Base-by-base conservation (phyloP, 2,888 invertebrate genomes). In the Drosophila merina region DNA sequence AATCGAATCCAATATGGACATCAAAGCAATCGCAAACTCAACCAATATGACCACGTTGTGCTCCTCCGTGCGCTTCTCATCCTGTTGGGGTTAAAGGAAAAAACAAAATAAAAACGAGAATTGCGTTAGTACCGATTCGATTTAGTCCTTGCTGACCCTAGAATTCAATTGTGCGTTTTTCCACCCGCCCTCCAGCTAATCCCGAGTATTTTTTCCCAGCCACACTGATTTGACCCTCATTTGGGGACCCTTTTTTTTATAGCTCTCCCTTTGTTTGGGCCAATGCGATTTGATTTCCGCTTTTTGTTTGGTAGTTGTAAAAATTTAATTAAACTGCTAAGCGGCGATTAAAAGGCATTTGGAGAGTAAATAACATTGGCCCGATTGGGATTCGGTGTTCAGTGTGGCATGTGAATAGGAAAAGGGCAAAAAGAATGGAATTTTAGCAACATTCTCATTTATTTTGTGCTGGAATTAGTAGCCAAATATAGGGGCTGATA, bases 21-120 rank as follows among this genome's bases (percentile, higher is more conserved):
- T 98, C 88, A 99, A 93, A 33, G 97, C 96, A 60, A 98, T 94
- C 2, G 98, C 98, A 90, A 98, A 99, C 90, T 99, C 98, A n/a
- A 98, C 97, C 84, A 99, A 93, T 8, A 97, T 95, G 12, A 96
- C 94, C 2, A 98, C 96, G 74, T 97, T 97, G 86, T 97, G 96
- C 88, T 97, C 96, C 86, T 96, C 96, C 85, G 96, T 96, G 72
- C 95, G 94, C 60, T 93, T 94, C 26, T 94, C 94, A 81, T 96
- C 95, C 95, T 96, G 90, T 58, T 49, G 31, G 12, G 26, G 30
- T 28, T 49, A 9, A 20, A 49, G 8, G 45, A 9, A 49, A 9
- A 33, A 49, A 12, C 38, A 33, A 55, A 49, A 48, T 4, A 54
- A 64, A 67, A 33, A 67, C 6, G 2, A 12, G 66, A 70, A 70